phyloP scores from a whole-genome alignment of 2,113 vertebrate genomes.

The Istiophorus platypterus region DNA sequence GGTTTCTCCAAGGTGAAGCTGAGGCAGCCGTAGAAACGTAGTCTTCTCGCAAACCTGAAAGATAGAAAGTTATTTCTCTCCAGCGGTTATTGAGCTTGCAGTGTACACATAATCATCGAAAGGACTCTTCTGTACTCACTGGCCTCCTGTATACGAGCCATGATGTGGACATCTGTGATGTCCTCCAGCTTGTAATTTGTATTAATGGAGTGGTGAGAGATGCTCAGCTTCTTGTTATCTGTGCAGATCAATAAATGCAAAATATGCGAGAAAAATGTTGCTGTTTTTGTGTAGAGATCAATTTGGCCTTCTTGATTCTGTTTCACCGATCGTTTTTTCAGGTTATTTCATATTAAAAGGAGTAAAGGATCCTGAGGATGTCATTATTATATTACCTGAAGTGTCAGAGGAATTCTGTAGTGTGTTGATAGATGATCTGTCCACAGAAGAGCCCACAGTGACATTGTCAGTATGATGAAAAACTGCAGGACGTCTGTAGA shows the following conservation, averaged over 20 bases:
- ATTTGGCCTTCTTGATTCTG: background rate
- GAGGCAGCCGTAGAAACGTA: constrained; percentile 81
- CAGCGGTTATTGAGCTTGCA: background rate
- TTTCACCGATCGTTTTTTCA: background rate
- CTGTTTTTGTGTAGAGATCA: background rate
- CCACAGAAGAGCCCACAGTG: constrained; percentile 78
- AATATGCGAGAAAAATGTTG: background rate
- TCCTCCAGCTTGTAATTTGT: constrained; percentile 87
- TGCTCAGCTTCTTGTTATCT: constrained; percentile 77
- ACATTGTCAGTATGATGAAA: constrained; percentile 73
- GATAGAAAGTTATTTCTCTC: background rate
- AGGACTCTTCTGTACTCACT: constrained; percentile 74
- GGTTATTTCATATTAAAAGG: background rate
- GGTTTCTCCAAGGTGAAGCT: constrained; percentile 67
- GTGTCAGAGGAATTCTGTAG: constrained; percentile 79
- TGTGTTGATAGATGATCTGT: constrained; percentile 83
- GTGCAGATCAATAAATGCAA: constrained; percentile 79
- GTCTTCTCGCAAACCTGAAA: constrained; percentile 86
- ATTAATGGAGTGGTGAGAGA: constrained; percentile 77
- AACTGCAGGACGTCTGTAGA: constrained; percentile 77
- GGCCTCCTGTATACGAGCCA: constrained; percentile 88
- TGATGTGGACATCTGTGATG: constrained; percentile 87
- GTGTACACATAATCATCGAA: background rate
- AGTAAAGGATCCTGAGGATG: background rate
- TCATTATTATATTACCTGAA: constrained; percentile 81